Conservation (phyloP, 2,888 invertebrate species). For the Eledona agricola region DNA sequence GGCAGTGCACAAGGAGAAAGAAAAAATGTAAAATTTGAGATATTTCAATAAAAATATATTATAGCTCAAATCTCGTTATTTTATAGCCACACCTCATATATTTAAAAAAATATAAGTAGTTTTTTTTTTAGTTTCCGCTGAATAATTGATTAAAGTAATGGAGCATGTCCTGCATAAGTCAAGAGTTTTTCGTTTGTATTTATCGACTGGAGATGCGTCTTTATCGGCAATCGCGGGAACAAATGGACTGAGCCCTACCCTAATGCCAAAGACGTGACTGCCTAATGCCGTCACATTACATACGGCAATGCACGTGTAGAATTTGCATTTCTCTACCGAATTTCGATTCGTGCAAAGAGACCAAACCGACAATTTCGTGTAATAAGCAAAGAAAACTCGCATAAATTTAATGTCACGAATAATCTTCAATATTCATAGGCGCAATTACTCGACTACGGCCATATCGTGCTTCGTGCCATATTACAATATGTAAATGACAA, state of each 20-base stretch:
- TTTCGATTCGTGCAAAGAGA: conserved; percentile 26
- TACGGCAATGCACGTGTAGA: too few relatives aligned
- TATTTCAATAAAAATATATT: too few relatives aligned
- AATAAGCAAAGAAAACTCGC: conserved; percentile 38
- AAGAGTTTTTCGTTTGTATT: conserved; percentile 28
- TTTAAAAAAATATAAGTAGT: too few relatives aligned
- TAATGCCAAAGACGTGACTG: conserved; percentile 41
- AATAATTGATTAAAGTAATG: conserved; percentile 9
- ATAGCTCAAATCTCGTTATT: too few relatives aligned
- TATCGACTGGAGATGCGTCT: conserved; percentile 39
- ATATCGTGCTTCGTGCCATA: conserved; percentile 40
- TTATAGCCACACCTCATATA: too few relatives aligned
- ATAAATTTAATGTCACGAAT: conserved; percentile 49
- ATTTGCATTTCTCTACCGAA: conserved; percentile 22
- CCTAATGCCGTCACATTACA: too few relatives aligned
- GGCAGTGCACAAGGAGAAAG: too few relatives aligned
- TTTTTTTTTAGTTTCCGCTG: conserved; percentile 1
- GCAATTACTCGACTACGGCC: conserved; percentile 41
- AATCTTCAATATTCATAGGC: conserved; percentile 46
- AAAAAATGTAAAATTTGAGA: too few relatives aligned
- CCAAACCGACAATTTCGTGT: conserved; percentile 37
- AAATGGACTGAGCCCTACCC: conserved; percentile 40
- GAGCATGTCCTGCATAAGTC: not conserved
- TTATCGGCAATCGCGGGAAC: conserved; percentile 42
- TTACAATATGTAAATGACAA: conserved; percentile 44